Percentiles rank a stretch among this genome's conserved stretches.
These are phyloP conservation scores for Scaptomyza caliginosa DNA, from an alignment of 2,888 invertebrate genomes.

Conservation along the genomic window DNA sequence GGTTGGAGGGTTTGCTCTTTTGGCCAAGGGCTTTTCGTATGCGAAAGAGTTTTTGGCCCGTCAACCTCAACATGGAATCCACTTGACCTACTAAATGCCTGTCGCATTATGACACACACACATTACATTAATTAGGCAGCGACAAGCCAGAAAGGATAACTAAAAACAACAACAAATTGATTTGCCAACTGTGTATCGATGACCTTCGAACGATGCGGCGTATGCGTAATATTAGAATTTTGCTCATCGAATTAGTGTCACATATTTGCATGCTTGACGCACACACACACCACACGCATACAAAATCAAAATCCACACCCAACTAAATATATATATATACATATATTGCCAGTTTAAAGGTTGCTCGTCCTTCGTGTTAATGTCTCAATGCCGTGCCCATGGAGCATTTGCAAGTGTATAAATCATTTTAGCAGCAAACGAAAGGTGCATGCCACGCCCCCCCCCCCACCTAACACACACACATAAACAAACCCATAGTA, in stretches of 20 bases:
- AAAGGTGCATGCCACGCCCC: conserved; percentile 72
- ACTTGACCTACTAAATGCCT: conserved; percentile 76
- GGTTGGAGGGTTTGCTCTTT: conserved; percentile 16
- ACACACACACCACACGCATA: background rate
- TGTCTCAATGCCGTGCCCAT: conserved; percentile 75
- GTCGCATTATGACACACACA: conserved; percentile 78
- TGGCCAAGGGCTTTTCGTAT: conserved; percentile 56
- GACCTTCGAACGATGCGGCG: conserved; percentile 58
- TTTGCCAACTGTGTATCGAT: background rate
- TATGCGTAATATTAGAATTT: conserved; percentile 66
- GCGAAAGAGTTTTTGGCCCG: conserved; percentile 62
- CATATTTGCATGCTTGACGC: conserved; percentile 47
- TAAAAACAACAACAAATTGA: background rate
- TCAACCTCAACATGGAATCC: conserved; percentile 68
- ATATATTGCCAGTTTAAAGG: conserved; percentile 35
- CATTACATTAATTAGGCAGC: conserved; percentile 75
- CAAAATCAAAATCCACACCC: conserved; percentile 38
- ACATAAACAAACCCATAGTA: conserved; percentile 31
- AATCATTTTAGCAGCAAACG: conserved; percentile 67
- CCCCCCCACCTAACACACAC: conserved; percentile 37
- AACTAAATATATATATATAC: conserved; percentile 16
- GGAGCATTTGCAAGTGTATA: conserved; percentile 57
- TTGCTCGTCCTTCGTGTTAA: conserved; percentile 60
- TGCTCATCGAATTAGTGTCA: conserved; percentile 62
- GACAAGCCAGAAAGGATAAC: background rate